Conservation (phyloP, 2,888 invertebrate species). For the Tetragonula carbonaria region DNA sequence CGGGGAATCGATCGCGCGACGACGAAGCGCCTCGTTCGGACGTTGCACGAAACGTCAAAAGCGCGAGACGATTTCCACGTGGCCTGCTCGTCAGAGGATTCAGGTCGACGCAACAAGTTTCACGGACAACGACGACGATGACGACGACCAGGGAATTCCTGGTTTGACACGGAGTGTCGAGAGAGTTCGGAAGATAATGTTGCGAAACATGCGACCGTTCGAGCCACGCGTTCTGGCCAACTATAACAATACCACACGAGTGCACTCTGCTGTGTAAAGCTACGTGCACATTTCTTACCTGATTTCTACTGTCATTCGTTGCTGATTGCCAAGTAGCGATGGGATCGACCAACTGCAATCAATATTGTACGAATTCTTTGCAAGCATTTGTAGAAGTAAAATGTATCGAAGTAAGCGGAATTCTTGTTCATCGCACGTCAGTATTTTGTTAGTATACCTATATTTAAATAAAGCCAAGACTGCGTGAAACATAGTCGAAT, state of each 20-base stretch:
- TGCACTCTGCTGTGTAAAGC: no score
- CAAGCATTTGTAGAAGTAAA: no score
- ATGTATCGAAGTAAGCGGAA: no score
- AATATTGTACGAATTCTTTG: no score
- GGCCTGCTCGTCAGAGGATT: slow-evolving; percentile 41
- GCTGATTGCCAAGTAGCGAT: no score
- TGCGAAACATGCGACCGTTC: slow-evolving; percentile 42
- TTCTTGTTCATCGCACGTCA: no score
- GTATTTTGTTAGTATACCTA: no score
- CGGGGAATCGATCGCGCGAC: not conserved
- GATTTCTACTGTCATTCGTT: no score
- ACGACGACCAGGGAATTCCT: slow-evolving; percentile 15
- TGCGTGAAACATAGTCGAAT: no score
- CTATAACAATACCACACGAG: slow-evolving; percentile 15
- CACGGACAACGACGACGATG: slow-evolving; percentile 22
- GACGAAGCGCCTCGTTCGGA: not conserved
- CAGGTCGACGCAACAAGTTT: slow-evolving; percentile 67
- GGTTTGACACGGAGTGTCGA: not conserved
- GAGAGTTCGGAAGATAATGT: slow-evolving; percentile 39
- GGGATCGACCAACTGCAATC: no score
- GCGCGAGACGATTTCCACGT: slow-evolving; percentile 50
- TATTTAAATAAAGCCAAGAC: no score
- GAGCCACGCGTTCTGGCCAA: not conserved
- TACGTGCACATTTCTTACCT: no score
- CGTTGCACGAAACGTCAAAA: slow-evolving; percentile 37